A percentile compares a stretch with the other conserved stretches of the same genome.
These are phyloP conservation scores for Geococcyx californianus DNA, from an alignment of 2,113 vertebrate species.

Conservation along the genomic window DNA sequence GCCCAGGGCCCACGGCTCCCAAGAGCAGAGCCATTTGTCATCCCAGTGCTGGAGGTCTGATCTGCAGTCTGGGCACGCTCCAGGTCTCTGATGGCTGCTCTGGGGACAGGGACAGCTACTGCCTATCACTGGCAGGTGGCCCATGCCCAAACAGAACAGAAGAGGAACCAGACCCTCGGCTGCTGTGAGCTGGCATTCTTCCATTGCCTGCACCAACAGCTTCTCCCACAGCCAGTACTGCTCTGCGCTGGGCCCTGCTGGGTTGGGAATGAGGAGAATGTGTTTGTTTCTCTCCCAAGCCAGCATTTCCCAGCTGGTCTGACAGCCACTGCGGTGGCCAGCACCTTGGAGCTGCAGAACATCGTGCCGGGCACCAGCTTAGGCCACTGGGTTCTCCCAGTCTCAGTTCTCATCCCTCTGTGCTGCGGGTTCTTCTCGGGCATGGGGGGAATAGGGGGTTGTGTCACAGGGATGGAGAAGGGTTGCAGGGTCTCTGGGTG, in stretches of 20 bases:
- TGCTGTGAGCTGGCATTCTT: conserved; percentile 7
- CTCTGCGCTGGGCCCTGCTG: background rate
- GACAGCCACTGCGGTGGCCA: background rate
- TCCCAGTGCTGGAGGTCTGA: background rate
- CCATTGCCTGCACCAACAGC: conserved; percentile 3
- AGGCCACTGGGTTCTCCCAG: background rate
- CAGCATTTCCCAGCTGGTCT: background rate
- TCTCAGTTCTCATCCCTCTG: background rate
- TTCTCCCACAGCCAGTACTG: background rate
- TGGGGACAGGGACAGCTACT: background rate
- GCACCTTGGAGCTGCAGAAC: background rate
- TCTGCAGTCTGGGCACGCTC: background rate
- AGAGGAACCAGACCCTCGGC: conserved; percentile 11
- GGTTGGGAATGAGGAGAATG: background rate
- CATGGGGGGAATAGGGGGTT: background rate
- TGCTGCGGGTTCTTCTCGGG: background rate
- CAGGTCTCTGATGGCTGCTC: background rate
- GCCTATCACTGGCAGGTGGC: background rate
- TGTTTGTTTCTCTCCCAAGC: background rate
- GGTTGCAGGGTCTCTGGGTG: background rate
- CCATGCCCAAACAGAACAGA: background rate
- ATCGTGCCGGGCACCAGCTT: background rate
- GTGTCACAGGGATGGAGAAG: background rate
- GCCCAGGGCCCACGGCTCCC: background rate
- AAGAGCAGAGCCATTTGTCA: accelerated